Conservation (phyloP, 30 jellyfish, hydroid and myxozoan genomes). For the Pelagia noctiluca region DNA sequence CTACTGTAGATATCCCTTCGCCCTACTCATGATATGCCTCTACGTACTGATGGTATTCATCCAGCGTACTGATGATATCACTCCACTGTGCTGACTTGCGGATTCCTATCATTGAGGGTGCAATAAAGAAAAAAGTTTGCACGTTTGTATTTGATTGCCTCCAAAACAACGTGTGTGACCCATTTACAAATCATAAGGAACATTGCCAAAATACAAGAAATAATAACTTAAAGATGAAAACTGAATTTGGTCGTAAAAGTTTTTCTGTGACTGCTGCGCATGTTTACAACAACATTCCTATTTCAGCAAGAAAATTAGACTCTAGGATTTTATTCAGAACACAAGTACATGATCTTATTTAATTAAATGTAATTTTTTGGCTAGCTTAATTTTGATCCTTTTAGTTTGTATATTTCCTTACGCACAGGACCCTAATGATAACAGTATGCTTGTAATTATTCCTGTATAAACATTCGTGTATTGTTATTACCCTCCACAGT, state of each 20-base stretch:
- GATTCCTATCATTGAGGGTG: slow-evolving; percentile 16
- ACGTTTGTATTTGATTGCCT: slow-evolving; percentile 38
- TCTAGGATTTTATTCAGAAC: neutral
- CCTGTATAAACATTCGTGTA: too few species aligned
- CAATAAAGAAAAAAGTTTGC: slow-evolving; percentile 37
- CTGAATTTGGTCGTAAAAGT: neutral
- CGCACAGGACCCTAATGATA: too few species aligned
- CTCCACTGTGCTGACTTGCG: too few species aligned
- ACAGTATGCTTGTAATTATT: too few species aligned
- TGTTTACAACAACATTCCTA: neutral
- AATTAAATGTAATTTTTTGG: neutral
- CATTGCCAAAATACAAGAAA: slow-evolving; percentile 19
- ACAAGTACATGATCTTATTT: neutral
- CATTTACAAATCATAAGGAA: slow-evolving; percentile 21
- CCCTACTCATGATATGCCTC: too few species aligned
- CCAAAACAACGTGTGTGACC: slow-evolving; percentile 50
- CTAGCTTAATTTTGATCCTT: neutral
- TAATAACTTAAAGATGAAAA: neutral
- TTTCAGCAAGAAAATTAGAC: slow-evolving; percentile 1
- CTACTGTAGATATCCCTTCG: too few species aligned
- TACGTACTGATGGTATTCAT: too few species aligned
- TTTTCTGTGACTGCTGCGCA: slow-evolving; percentile 4
- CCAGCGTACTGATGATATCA: too few species aligned
- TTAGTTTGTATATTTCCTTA: neutral
- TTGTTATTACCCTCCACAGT: too few species aligned